Evolutionary conservation across 2,113 vertebrate species (phyloP).

Genomic region (Dryoscopus gambensis): DNA sequence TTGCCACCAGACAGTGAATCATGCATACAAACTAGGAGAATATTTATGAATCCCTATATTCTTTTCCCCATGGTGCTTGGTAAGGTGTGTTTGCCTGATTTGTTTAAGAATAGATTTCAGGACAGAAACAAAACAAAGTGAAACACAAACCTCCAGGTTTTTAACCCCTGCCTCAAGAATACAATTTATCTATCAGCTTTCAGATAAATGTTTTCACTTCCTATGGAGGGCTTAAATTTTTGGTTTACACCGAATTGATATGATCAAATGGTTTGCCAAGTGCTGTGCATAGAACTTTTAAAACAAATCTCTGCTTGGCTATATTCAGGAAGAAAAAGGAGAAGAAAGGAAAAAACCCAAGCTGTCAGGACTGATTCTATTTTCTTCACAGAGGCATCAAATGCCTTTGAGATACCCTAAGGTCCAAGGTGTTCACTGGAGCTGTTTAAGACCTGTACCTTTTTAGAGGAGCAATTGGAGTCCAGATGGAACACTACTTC

Average conservation of each 20-base stretch:
- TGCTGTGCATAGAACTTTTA: not conserved
- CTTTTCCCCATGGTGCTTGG: constrained; percentile 38
- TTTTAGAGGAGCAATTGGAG: not conserved
- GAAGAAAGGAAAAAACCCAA: not conserved
- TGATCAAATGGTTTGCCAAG: not conserved
- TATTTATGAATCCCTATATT: constrained; percentile 47
- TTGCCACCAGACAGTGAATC: constrained; percentile 37
- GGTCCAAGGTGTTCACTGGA: not conserved
- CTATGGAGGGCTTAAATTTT: not conserved
- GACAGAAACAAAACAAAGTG: constrained; percentile 24
- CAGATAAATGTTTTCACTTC: constrained; percentile 1
- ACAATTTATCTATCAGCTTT: not conserved
- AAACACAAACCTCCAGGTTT: constrained; percentile 22
- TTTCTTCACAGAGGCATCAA: not conserved
- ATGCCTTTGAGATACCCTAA: not conserved
- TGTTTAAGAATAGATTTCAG: constrained; percentile 47
- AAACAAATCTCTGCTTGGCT: not conserved
- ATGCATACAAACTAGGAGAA: constrained; percentile 46
- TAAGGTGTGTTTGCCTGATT: constrained; percentile 47
- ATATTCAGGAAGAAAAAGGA: not conserved
- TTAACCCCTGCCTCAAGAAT: constrained; percentile 47
- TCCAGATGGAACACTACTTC: not conserved
- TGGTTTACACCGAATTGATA: not conserved
- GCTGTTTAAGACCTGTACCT: not conserved
- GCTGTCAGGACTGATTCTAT: not conserved